Evolutionary conservation across 2,113 vertebrate species (phyloP), one percentile per base, ranked within the genome.

Genomic region (Thunnus thynnus): DNA sequence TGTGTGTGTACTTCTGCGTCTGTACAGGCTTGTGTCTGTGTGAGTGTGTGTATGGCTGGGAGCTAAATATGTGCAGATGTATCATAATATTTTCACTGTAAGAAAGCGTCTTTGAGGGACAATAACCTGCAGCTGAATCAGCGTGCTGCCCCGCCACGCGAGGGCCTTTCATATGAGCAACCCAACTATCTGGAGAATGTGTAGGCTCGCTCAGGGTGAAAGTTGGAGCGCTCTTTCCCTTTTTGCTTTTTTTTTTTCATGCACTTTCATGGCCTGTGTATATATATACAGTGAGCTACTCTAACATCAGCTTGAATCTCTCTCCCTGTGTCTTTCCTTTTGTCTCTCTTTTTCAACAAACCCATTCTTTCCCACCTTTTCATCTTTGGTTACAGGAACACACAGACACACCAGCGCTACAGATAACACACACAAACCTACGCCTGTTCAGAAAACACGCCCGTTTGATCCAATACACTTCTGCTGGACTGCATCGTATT

Each of bases 51-150:
- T 64, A 54, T 47, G 63, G 51, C 58, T 58, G 63, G 46, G 79
- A 75, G 88, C 89, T 94, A 94, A 95, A 93, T 92, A 88, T 87
- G 93, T 92, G 92, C 94, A 95, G 94, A 95, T 94, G 94, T 95
- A 94, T 91, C 91, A 93, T 86, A 95, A 95, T 95, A 94, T 95
- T 95, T 95, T 94, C 86, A 83, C 91, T 93, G 92, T 91, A 89
- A 89, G 82, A 77, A 90, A 92, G 90, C 76, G 87, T 91, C 92
- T 92, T 92, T 84, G 90, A 92, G 90, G 81, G 89, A 93, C 93
- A 94, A 94, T 94, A 95, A 92, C 91, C 93, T 94, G 88, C 94
- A 94, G 94, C 94, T 95, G 94, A 94, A 93, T 93, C 93, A 94
- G 93, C 93, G 86, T 79, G 89, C 92, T 88, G 91, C 85, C 93